phyloP scores from a whole-genome alignment of 2,888 invertebrate species.

The Anagyrus pseudococci region DNA sequence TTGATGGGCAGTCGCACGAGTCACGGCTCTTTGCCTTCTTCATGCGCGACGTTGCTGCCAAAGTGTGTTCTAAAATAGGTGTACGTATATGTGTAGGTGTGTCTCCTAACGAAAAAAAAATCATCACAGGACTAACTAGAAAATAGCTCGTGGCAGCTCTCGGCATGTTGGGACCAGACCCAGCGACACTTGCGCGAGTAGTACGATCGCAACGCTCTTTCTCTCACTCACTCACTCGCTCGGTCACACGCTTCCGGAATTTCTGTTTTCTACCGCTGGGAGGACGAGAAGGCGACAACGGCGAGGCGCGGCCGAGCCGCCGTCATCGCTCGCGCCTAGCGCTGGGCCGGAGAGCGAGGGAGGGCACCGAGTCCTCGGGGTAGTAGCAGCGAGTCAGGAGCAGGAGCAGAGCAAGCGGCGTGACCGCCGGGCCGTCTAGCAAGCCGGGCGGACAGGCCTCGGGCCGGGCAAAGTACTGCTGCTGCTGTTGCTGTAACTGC shows the following conservation, averaged over 20 bases:
- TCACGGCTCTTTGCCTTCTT: too few species aligned
- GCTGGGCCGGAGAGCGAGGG: conserved; percentile 11
- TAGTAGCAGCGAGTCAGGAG: conserved; percentile 16
- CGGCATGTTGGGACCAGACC: not conserved
- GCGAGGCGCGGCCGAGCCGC: not conserved
- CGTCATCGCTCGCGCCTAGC: conserved; percentile 14
- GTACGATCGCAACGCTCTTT: too few species aligned
- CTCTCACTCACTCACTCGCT: too few species aligned
- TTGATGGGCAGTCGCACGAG: too few species aligned
- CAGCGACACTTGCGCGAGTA: too few species aligned
- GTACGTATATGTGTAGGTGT: conserved; percentile 42
- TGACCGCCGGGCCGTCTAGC: not conserved
- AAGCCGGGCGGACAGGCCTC: not conserved
- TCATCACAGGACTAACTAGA: conserved; percentile 62
- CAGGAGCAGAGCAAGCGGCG: conserved; percentile 24
- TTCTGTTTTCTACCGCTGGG: too few species aligned
- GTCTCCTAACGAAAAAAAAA: conserved; percentile 59
- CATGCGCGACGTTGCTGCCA: too few species aligned
- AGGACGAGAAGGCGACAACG: not conserved
- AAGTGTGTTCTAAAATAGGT: too few species aligned
- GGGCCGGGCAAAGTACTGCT: too few species aligned
- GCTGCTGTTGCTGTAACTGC: not conserved
- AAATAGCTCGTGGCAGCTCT: conserved; percentile 51
- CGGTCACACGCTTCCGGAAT: too few species aligned
- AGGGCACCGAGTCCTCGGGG: conserved; percentile 26